These are phyloP conservation scores for Ailuropoda melanoleuca DNA, from an alignment of 2,113 vertebrate genomes.

Conservation along the genomic window DNA sequence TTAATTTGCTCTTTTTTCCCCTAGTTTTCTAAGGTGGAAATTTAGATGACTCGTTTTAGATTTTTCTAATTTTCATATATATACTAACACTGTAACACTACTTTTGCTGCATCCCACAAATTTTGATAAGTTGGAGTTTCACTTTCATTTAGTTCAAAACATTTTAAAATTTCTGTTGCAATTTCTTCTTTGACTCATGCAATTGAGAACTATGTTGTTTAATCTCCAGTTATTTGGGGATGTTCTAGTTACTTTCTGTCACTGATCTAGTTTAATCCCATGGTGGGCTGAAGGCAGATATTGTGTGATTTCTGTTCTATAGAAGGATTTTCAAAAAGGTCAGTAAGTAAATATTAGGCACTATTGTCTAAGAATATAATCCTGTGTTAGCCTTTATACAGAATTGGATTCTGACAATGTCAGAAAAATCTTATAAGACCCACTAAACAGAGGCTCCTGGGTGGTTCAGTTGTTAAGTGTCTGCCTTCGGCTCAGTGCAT, in stretches of 20 bases:
- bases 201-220: not conserved
- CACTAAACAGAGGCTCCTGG: not conserved
- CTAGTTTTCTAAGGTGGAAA: not conserved
- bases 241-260: not conserved
- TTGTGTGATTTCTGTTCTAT: not conserved
- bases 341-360: not conserved
- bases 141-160: not conserved
- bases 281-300: not conserved
- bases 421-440: not conserved
- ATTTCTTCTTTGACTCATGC: not conserved
- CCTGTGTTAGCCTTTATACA: accelerated
- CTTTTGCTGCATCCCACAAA: not conserved
- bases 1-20: not conserved
- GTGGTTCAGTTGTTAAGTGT: too few species aligned
- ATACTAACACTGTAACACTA: not conserved
- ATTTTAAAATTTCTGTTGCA: not conserved
- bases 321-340: not conserved
- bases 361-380: not conserved
- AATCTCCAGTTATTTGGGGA: not conserved
- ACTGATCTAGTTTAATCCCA: not conserved
- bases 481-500: too few species aligned
- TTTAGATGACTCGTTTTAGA: not conserved
- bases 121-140: not conserved
- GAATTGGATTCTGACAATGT: not conserved
- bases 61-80: not conserved